Base-by-base conservation (phyloP, 2,113 vertebrate genomes). In the Bufo bufo region DNA sequence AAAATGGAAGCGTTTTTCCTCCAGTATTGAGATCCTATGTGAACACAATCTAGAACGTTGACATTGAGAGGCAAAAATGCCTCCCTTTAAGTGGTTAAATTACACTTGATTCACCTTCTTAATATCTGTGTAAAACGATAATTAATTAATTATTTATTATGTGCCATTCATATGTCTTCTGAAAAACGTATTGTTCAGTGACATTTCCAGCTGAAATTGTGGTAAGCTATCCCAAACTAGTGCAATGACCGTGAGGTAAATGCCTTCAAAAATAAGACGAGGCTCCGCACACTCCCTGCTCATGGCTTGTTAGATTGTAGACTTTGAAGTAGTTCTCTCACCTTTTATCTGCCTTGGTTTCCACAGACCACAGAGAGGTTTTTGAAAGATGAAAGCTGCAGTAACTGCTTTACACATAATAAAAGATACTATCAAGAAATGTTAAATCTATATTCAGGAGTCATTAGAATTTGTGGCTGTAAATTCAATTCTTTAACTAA, bases 341-440 rank as follows among this genome's bases (percentile, higher is more conserved):
- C 17, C 54, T 80, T 69, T 49, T 84, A 66, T 50, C 63, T 66
- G 45, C 20, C 20, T 5, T 71, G 65, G 63, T 71, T 84, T 20
- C 63, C 63, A 6, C 49, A 65, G 43, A 84, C 47, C 49, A 66
- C 82, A 84, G 47, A 69, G 82, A 69, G 63, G 17, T 12, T 69
- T 66, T 84, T 54, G 8, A 66, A 16, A 84, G 82, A 84, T 69
- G 63, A 84, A 84, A 84, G 63, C 61, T 69, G n/a, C 47, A 50
- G 43, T 52, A 84, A 66, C 82, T n/a, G 63, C 19, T 33, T 69
- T 17, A 66, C 58, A 84, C 19, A 84, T 84, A 50, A 69, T 66
- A 71, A 52, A 50, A 84, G 65, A 59, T 82, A 61, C 8, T 23
- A 69, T 80, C 77, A 33, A 58, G 54, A 58, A 58, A 59, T 80